Percentiles rank a stretch among this genome's conserved stretches.
phyloP scores from a whole-genome alignment of 2,113 vertebrate species.

The Colinus virginianus region DNA sequence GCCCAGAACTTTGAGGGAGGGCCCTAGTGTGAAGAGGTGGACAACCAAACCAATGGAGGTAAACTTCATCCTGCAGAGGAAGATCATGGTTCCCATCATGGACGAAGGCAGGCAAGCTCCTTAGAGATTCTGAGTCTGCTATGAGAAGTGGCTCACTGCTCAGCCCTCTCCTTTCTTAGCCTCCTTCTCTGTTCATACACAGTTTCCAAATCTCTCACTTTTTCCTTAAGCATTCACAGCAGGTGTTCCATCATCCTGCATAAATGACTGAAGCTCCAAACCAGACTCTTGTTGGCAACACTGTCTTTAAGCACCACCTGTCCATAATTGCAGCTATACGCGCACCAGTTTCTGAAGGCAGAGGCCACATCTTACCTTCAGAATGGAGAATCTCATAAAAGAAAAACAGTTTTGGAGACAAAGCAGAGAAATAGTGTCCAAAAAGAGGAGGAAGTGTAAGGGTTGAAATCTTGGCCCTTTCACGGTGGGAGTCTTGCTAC shows the following conservation, averaged over 20 bases:
- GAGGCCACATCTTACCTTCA: not conserved
- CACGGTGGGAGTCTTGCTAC: not conserved
- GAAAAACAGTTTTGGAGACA: not conserved
- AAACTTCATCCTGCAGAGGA: not conserved
- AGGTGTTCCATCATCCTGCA: not conserved
- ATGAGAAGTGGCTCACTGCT: not conserved
- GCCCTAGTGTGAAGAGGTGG: not conserved
- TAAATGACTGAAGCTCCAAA: not conserved
- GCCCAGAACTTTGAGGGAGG: not conserved
- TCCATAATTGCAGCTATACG: not conserved
- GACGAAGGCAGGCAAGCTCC: not conserved
- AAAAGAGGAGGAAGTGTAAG: not conserved
- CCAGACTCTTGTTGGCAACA: not conserved
- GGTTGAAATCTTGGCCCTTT: not conserved
- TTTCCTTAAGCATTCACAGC: not conserved
- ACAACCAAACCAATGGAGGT: not conserved
- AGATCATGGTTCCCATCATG: not conserved
- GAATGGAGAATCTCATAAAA: not conserved
- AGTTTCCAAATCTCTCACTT: not conserved
- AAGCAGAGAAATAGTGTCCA: not conserved
- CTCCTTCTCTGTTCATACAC: not conserved
- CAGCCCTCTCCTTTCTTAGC: not conserved
- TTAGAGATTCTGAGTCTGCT: not conserved
- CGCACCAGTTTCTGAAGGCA: not conserved
- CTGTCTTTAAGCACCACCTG: not conserved